phyloP scores from a whole-genome alignment of 2,888 invertebrate genomes.

The Graphium colonna region DNA sequence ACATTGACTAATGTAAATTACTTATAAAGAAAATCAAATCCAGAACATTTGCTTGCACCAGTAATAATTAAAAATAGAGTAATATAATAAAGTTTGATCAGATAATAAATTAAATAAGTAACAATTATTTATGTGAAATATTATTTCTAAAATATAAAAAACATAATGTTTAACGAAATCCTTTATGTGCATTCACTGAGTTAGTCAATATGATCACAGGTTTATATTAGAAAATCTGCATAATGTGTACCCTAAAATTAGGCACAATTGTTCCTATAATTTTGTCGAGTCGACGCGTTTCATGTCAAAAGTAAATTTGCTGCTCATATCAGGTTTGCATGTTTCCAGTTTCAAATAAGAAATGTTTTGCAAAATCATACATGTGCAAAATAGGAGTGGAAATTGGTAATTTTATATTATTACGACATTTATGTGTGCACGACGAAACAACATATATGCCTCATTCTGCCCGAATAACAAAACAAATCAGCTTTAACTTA shows the following conservation, averaged over 20 bases:
- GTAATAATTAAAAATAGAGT: too few species aligned
- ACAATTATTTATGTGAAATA: not conserved
- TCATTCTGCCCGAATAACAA: too few species aligned
- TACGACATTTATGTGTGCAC: too few species aligned
- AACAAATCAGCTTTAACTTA: too few species aligned
- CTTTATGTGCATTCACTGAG: not conserved
- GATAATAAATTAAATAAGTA: not conserved
- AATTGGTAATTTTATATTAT: not conserved
- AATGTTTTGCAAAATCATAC: not conserved
- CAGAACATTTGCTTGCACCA: too few species aligned
- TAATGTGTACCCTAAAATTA: conserved; percentile 67
- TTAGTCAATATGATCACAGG: not conserved
- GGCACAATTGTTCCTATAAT: conserved; percentile 42
- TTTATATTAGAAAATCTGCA: conserved; percentile 58
- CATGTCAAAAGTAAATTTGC: not conserved
- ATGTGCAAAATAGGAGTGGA: not conserved
- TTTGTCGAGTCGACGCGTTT: not conserved
- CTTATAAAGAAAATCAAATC: too few species aligned
- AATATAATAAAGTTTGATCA: too few species aligned
- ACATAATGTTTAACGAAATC: too few species aligned
- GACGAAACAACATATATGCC: too few species aligned
- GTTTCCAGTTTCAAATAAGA: not conserved
- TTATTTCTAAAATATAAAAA: not conserved
- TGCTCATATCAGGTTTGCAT: not conserved
- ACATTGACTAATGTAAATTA: too few species aligned